Evolutionary conservation across 2,113 vertebrate genomes (phyloP).

Genomic region (Dasyprocta punctata): DNA sequence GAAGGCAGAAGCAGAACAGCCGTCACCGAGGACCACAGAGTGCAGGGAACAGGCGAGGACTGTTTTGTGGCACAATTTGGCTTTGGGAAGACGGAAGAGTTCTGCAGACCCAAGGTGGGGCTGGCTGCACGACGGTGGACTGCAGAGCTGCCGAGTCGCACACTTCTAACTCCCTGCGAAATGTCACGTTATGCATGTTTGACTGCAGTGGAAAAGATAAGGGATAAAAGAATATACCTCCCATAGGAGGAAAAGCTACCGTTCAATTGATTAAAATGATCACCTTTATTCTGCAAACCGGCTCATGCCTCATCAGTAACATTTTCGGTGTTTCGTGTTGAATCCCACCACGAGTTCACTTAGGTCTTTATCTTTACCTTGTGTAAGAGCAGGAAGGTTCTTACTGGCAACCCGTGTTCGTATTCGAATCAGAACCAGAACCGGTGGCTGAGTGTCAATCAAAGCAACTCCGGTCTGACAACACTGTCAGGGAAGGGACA

Average conservation of each 20-base stretch:
- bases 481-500: conserved; percentile 49
- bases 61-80: not conserved
- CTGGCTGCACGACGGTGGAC: not conserved
- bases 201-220: not conserved
- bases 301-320: not conserved
- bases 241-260: not conserved
- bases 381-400: not conserved
- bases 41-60: no score
- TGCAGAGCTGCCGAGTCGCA: not conserved
- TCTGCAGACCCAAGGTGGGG: not conserved
- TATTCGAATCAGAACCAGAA: not conserved
- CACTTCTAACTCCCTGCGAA: not conserved
- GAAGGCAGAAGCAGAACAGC: not conserved
- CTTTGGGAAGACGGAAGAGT: not conserved
- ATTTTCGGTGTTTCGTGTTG: not conserved
- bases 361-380: not conserved
- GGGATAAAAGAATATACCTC: not conserved
- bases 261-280: conserved; percentile 42
- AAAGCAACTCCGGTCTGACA: conserved; percentile 2
- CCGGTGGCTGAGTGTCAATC: conserved; percentile 60
- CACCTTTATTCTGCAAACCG: not conserved
- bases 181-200: not conserved
- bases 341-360: not conserved
- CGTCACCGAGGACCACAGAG: not conserved
- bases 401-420: not conserved